Base-by-base conservation (phyloP, 2,888 invertebrate species). In the Nephrotoma appendiculata region DNA sequence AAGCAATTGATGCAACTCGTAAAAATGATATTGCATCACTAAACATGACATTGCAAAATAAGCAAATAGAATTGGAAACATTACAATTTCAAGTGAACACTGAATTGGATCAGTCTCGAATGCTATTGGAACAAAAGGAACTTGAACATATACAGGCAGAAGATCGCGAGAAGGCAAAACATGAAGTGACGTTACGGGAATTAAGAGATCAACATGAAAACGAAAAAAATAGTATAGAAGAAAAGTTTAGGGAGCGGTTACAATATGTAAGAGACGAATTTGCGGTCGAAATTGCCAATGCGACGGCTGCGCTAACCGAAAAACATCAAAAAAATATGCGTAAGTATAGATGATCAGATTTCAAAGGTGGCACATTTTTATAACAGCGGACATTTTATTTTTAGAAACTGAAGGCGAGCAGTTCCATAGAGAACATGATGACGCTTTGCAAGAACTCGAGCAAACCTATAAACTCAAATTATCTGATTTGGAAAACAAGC, bases 201-300 rank as follows among this genome's bases (percentile, higher is more conserved):
- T 89, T 91, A 19, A 89, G 89, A 41, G 88, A 90, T 87, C 96
- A 96, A 89, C 92, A 96, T 86, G 92, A 96, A 85, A 92, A 94
- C 88, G 93, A 95, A 87, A 92, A 96, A 90, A 94, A 95, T 89
- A 95, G 95, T 91, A 94, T 96, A 87, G 96, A 96, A 89, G 94
- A 95, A 91, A 93, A 93, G 6, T 95, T 96, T 90, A 94, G 95
- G 85, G 95, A 95, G 88, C 94, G 95, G 31, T 88, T 92, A 86
- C 89, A 89, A 85, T 91, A 91, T 87, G 91, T 91, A 43, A 91
- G 91, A 87, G 90, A 91, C 12, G 91, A 91, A 87, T 92, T 91
- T 87, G 89, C 90, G 87, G 90, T 89, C n/a, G 92, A 92, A 88
- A 87, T 92, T 86, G 90, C 90, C 87, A 88, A 90, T 12, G 89